These are phyloP conservation scores for Leptothorax acervorum DNA, from an alignment of 2,888 invertebrate genomes.

Conservation along the genomic window DNA sequence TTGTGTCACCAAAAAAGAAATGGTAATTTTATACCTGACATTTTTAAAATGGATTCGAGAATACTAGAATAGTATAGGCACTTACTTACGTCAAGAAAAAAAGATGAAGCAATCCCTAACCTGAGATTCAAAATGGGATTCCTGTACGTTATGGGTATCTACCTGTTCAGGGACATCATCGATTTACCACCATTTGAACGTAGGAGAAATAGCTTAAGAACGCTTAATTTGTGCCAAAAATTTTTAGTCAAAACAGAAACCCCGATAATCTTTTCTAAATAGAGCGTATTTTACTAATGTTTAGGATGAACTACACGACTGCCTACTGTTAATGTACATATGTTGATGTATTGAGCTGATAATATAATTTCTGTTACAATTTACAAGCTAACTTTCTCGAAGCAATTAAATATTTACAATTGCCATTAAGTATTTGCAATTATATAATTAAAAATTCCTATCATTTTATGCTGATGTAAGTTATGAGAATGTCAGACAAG, in stretches of 20 bases:
- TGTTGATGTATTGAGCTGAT: neutral
- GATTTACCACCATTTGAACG: neutral
- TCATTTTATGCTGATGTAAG: neutral
- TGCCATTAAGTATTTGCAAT: neutral
- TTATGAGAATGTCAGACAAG: neutral
- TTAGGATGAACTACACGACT: neutral
- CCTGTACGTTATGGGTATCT: neutral
- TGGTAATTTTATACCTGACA: neutral
- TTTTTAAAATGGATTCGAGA: neutral
- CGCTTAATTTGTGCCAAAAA: neutral
- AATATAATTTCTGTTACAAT: neutral
- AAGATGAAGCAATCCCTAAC: neutral
- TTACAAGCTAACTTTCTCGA: neutral
- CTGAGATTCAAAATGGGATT: neutral
- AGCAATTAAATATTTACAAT: neutral
- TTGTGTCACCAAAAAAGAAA: neutral
- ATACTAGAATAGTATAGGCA: neutral
- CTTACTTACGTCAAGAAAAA: neutral
- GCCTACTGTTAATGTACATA: neutral
- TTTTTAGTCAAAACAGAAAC: neutral
- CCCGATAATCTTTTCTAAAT: neutral
- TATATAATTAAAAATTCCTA: neutral
- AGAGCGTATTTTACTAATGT: neutral
- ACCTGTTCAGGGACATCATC: neutral
- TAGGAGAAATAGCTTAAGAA: neutral